phyloP scores from a whole-genome alignment of 2,797 vertebrate species.

The Cercopithecus neglectus region DNA sequence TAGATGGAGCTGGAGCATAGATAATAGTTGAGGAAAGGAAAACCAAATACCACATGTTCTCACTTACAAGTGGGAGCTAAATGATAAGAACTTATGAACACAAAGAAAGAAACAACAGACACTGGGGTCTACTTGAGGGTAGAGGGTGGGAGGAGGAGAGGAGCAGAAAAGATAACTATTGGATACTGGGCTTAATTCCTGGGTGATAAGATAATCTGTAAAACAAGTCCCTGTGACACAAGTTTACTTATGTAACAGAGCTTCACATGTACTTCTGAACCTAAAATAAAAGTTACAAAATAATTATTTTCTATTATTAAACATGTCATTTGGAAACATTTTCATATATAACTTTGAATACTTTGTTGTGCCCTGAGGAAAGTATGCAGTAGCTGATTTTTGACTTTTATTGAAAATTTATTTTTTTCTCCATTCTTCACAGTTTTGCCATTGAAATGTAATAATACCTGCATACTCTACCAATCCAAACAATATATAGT shows the following conservation, averaged over 20 bases:
- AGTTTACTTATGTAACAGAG: background rate
- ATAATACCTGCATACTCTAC: background rate
- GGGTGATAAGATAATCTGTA: background rate
- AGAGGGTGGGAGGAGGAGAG: background rate
- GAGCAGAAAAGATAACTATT: background rate
- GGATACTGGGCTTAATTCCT: background rate
- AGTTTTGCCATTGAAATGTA: background rate
- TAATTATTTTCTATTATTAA: slow-evolving; percentile 13
- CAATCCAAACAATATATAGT: background rate
- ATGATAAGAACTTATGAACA: background rate
- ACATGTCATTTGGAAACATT: slow-evolving; percentile 16
- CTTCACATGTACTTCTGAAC: background rate
- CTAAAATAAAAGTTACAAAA: background rate
- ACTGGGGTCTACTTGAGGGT: background rate
- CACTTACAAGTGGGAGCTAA: background rate
- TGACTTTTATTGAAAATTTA: background rate
- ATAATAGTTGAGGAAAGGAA: background rate
- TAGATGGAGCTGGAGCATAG: background rate
- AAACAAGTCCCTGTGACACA: background rate
- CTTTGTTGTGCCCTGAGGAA: background rate
- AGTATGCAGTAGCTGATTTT: background rate
- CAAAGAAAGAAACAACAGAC: background rate
- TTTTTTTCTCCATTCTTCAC: background rate
- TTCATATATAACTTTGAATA: background rate
- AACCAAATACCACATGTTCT: background rate